phyloP scores from a whole-genome alignment of 2,113 vertebrate species.

The Cyphomyrus plagiostoma region DNA sequence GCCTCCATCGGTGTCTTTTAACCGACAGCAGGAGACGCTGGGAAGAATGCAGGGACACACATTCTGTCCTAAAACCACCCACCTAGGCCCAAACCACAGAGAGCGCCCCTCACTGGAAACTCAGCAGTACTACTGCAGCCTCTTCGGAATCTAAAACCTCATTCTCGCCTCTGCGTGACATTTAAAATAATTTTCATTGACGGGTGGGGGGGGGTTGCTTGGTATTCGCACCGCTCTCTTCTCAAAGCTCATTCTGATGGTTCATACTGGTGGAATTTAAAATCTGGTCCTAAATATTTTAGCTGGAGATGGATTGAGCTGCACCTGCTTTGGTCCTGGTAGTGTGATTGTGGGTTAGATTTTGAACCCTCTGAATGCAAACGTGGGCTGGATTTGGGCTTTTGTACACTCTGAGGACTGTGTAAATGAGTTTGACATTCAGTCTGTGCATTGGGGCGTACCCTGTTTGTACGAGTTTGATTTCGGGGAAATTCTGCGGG shows the following conservation, averaged over 20 bases:
- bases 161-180: not conserved
- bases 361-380: not conserved
- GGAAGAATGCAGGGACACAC: not conserved
- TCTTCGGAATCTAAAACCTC: not conserved
- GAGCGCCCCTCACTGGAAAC: not conserved
- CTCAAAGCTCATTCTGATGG: not conserved
- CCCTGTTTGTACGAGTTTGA: not conserved
- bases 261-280: not conserved
- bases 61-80: not conserved
- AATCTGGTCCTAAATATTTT: not conserved
- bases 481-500: not conserved
- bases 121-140: not conserved
- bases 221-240: not conserved
- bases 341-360: not conserved
- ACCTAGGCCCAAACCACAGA: not conserved
- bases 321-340: not conserved
- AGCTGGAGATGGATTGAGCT: not conserved
- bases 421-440: not conserved
- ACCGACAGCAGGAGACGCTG: too few species aligned
- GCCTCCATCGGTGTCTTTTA: too few species aligned
- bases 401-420: not conserved
- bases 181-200: slow-evolving; percentile 12
- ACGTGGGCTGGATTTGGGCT: not conserved
- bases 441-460: not conserved
- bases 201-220: not conserved